These are phyloP conservation scores for Acanthis flammea DNA, from an alignment of 2,797 vertebrate genomes.

Conservation along the genomic window DNA sequence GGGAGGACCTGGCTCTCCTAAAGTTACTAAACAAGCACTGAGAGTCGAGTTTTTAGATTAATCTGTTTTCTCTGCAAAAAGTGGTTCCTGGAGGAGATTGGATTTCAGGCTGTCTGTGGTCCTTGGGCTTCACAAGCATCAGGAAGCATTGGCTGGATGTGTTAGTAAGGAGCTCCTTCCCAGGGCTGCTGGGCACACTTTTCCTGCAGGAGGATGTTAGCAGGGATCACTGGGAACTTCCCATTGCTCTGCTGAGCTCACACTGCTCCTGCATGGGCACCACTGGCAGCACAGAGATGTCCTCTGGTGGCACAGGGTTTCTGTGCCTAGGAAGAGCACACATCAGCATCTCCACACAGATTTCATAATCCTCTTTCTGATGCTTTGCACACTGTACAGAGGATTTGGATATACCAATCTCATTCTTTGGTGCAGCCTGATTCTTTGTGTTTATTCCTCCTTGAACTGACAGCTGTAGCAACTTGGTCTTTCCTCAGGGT, in stretches of 20 bases:
- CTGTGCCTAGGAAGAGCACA: not conserved
- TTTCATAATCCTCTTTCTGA: not conserved
- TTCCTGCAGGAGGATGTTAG: not conserved
- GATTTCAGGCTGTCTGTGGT: not conserved
- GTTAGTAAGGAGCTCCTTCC: not conserved
- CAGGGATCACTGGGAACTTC: not conserved
- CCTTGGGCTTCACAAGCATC: not conserved
- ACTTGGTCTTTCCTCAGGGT: not conserved
- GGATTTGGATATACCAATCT: not conserved
- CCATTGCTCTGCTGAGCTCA: not conserved
- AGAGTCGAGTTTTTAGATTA: not conserved
- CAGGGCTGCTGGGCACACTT: not conserved
- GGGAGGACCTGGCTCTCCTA: not conserved
- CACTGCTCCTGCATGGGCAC: accelerated
- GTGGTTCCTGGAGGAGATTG: conserved; percentile 23
- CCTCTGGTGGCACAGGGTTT: not conserved
- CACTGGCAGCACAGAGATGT: not conserved
- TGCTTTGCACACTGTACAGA: not conserved
- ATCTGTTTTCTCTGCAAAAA: conserved; percentile 22
- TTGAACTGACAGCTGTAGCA: not conserved
- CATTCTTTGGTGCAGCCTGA: not conserved
- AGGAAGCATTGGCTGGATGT: not conserved
- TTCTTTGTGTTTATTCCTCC: not conserved
- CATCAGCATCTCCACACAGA: not conserved
- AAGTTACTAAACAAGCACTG: conserved; percentile 28